phyloP scores from a whole-genome alignment of 92 coral and sea anemone genomes.

The Muricea muricata region DNA sequence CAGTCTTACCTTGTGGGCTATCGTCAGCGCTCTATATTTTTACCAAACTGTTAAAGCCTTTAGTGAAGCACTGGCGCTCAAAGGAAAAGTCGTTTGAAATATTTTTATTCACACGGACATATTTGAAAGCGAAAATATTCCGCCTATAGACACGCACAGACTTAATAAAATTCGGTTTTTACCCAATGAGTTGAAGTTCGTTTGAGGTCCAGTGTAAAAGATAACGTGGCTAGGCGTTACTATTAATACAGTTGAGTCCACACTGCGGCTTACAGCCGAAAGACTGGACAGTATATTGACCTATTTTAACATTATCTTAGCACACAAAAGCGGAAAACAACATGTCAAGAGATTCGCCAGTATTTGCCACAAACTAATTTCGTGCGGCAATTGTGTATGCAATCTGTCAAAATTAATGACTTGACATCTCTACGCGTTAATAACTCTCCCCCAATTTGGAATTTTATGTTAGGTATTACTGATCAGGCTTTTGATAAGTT shows the following conservation, averaged over 20 bases:
- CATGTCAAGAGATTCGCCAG: conserved; percentile 50
- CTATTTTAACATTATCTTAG: conserved; percentile 30
- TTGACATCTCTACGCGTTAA: conserved; percentile 47
- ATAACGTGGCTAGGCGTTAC: conserved; percentile 47
- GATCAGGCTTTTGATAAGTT: conserved; percentile 30
- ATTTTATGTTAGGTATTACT: conserved; percentile 13
- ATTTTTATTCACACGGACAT: conserved; percentile 26
- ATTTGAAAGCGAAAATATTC: conserved; percentile 33
- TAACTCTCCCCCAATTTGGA: conserved; percentile 51
- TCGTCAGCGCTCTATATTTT: conserved; percentile 53
- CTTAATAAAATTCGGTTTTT: conserved; percentile 62
- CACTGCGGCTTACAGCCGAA: conserved; percentile 45
- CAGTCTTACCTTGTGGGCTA: conserved; percentile 14
- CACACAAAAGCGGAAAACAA: neutral
- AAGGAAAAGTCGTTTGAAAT: conserved; percentile 38
- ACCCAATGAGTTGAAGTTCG: conserved; percentile 63
- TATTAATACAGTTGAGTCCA: conserved; percentile 42
- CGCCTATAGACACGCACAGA: conserved; percentile 60
- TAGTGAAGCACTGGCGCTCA: conserved; percentile 61
- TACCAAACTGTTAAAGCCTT: conserved; percentile 47
- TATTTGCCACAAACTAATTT: conserved; percentile 49
- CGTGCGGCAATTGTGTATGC: conserved; percentile 57
- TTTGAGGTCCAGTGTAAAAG: conserved; percentile 61
- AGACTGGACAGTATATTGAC: conserved; percentile 29
- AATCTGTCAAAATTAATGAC: conserved; percentile 64